phyloP scores from a whole-genome alignment of 2,797 vertebrate species.

The Protonibea diacanthus region DNA sequence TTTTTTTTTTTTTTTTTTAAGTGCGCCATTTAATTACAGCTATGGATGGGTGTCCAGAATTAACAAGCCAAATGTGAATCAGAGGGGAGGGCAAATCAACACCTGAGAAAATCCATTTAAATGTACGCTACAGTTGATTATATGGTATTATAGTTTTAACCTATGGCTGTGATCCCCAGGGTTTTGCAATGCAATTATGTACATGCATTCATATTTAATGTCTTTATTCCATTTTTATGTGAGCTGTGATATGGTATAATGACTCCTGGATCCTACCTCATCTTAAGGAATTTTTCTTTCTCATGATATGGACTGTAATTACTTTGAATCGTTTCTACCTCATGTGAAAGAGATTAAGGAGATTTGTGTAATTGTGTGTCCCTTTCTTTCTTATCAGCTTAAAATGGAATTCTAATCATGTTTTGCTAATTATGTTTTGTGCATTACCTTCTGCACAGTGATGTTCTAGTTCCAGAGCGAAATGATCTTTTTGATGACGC shows the following conservation, averaged over 20 bases:
- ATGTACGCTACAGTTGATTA: constrained; percentile 17
- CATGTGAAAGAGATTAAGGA: constrained; percentile 50
- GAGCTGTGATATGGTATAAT: constrained; percentile 35
- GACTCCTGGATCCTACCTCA: constrained; percentile 19
- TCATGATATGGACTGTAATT: constrained; percentile 51
- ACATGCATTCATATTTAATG: constrained; percentile 30
- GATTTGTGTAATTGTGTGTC: constrained; percentile 17
- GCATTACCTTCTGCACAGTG: constrained; percentile 11
- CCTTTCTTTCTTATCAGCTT: constrained; percentile 33
- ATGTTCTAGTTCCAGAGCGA: constrained; percentile 9
- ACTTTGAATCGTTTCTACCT: constrained; percentile 44
- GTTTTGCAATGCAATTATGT: background rate
- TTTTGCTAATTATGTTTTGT: constrained; percentile 47
- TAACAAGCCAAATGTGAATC: constrained; percentile 27
- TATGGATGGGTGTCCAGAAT: constrained; percentile 38
- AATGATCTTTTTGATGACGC: constrained; percentile 27
- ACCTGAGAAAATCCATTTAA: constrained; percentile 24
- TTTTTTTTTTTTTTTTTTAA: constrained; percentile 33
- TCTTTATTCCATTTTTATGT: constrained; percentile 19
- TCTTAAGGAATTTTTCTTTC: constrained; percentile 27
- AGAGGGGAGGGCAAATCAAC: constrained; percentile 8
- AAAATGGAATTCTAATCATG: constrained; percentile 47
- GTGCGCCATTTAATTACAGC: constrained; percentile 58
- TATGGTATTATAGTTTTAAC: constrained; percentile 38
- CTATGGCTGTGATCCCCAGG: background rate